phyloP scores from a whole-genome alignment of 2,797 vertebrate species.

The Chelidonichthys spinosus region DNA sequence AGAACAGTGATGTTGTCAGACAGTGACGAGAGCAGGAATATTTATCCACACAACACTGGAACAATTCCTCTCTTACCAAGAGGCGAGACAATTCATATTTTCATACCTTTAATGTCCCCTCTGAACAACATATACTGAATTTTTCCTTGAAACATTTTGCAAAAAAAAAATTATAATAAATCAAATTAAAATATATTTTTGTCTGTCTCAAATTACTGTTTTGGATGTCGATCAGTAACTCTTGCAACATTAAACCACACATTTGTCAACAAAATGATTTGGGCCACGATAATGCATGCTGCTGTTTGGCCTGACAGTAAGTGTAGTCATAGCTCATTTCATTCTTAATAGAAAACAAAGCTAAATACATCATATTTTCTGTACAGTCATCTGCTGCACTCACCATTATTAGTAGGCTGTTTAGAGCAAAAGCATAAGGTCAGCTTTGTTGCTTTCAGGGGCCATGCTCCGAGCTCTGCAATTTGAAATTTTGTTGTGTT shows the following conservation, averaged over 20 bases:
- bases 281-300: slow-evolving; percentile 52
- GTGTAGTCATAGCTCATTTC: slow-evolving; percentile 62
- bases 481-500: slow-evolving; percentile 61
- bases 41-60: slow-evolving; percentile 32
- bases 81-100: slow-evolving; percentile 36
- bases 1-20: slow-evolving; percentile 55
- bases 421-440: slow-evolving; percentile 72
- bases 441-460: slow-evolving; percentile 70
- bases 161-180: slow-evolving; percentile 18
- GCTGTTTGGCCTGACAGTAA: slow-evolving; percentile 56
- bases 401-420: slow-evolving; percentile 68
- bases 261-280: slow-evolving; percentile 63
- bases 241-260: slow-evolving; percentile 58
- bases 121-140: not conserved
- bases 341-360: slow-evolving; percentile 60
- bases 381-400: slow-evolving; percentile 24
- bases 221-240: not conserved
- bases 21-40: slow-evolving; percentile 34
- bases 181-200: slow-evolving; percentile 30
- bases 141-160: slow-evolving; percentile 15
- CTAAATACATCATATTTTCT: slow-evolving; percentile 43
- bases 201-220: slow-evolving; percentile 18
- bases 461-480: slow-evolving; percentile 43
- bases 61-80: slow-evolving; percentile 27
- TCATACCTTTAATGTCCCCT: slow-evolving; percentile 21